Conservation (phyloP, 2,888 invertebrate species). For the Schrankia costaestrigalis region DNA sequence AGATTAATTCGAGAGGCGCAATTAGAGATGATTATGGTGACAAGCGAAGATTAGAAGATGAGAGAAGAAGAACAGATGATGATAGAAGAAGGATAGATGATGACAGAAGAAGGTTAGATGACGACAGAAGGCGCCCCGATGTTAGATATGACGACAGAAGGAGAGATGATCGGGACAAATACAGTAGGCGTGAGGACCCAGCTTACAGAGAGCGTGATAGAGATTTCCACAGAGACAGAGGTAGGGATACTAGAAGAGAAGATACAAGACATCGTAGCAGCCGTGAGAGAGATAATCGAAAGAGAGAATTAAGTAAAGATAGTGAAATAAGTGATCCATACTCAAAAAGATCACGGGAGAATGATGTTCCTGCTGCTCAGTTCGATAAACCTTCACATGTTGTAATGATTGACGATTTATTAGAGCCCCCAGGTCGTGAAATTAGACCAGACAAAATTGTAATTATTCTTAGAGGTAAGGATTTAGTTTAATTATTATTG, state of each 20-base stretch:
- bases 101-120: conserved; percentile 14
- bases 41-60: conserved; percentile 25
- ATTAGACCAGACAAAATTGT: conserved; percentile 91
- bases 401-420: conserved; percentile 90
- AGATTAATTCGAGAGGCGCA: conserved; percentile 21
- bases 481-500: neutral
- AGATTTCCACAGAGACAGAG: conserved; percentile 34
- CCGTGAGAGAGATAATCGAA: conserved; percentile 57
- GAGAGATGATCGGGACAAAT: conserved; percentile 46
- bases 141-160: conserved; percentile 41
- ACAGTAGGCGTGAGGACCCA: conserved; percentile 29
- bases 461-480: conserved; percentile 89
- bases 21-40: conserved; percentile 34
- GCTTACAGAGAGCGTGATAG: conserved; percentile 37
- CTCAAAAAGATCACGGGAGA: conserved; percentile 47
- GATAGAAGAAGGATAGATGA: conserved; percentile 28
- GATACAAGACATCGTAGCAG: conserved; percentile 42
- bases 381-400: conserved; percentile 51
- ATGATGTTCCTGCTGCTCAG: conserved; percentile 13
- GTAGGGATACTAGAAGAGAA: conserved; percentile 32
- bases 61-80: conserved; percentile 27
- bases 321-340: conserved; percentile 40
- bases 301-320: conserved; percentile 59
- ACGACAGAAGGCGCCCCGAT: conserved; percentile 34
- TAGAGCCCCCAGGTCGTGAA: conserved; percentile 89